Evolutionary conservation across 1,140 invertebrate species (phyloP).

Genomic region (Rhagoletis zephyria): DNA sequence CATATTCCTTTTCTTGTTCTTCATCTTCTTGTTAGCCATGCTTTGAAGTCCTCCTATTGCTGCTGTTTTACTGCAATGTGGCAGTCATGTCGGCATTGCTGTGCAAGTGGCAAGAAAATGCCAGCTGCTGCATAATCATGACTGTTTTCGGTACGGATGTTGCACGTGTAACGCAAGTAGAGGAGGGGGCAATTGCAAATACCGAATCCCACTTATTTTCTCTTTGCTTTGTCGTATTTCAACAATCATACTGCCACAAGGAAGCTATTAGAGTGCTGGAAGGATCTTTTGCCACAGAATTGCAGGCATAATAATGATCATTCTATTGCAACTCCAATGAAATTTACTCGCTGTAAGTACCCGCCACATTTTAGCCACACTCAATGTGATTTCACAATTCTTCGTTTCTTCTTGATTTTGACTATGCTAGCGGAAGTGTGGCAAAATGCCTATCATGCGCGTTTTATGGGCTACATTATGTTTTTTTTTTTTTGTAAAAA

Average conservation of each 20-base stretch:
- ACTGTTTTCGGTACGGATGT: background rate
- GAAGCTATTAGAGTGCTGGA: slow-evolving; percentile 19
- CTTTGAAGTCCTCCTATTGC: background rate
- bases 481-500: background rate
- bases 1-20: background rate
- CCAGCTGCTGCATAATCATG: background rate
- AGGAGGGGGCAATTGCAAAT: slow-evolving; percentile 13
- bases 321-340: background rate
- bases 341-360: background rate
- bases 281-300: background rate
- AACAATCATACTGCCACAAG: background rate
- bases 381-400: slow-evolving; percentile 8
- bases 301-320: background rate
- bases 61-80: background rate
- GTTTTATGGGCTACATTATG: slow-evolving; percentile 16
- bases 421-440: background rate
- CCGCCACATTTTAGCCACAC: too few relatives aligned
- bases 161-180: background rate
- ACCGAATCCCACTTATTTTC: background rate
- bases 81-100: background rate
- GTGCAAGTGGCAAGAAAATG: slow-evolving; percentile 24
- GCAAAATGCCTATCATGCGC: slow-evolving; percentile 30
- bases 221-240: background rate
- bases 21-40: background rate
- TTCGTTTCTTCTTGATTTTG: background rate